phyloP scores from a whole-genome alignment of 2,113 vertebrate species.

The Lontra canadensis region DNA sequence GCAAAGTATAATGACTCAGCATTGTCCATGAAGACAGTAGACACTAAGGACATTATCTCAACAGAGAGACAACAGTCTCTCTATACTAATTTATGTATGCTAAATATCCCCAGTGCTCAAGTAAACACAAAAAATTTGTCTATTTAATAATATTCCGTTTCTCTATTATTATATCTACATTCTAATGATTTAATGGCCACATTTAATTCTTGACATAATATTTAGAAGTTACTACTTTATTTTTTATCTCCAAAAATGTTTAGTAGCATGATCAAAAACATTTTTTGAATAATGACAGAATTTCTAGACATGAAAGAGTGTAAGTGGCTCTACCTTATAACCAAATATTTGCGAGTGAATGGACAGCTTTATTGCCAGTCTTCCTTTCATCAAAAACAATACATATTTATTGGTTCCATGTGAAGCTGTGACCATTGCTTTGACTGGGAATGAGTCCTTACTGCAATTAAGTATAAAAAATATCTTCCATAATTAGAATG shows the following conservation, averaged over 20 bases:
- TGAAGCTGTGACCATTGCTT: not conserved
- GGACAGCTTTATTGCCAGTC: conserved; percentile 77
- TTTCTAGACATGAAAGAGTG: conserved; percentile 21
- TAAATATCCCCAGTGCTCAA: conserved; percentile 54
- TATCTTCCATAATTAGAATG: conserved; percentile 54
- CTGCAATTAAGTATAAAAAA: conserved; percentile 78
- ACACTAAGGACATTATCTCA: conserved; percentile 68
- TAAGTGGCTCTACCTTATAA: conserved; percentile 72
- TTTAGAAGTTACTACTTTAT: not conserved
- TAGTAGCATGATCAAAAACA: not conserved
- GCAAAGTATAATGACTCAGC: conserved; percentile 76
- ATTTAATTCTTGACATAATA: conserved; percentile 1
- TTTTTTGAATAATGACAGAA: not conserved
- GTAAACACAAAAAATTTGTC: conserved; percentile 58
- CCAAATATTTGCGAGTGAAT: conserved; percentile 48
- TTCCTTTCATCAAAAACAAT: conserved; percentile 66
- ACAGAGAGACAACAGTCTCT: conserved; percentile 72
- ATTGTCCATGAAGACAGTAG: conserved; percentile 76
- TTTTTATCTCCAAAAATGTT: not conserved
- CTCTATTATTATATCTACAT: conserved; percentile 48
- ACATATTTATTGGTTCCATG: conserved; percentile 47
- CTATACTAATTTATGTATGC: conserved; percentile 57
- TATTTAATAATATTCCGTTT: conserved; percentile 72
- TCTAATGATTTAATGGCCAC: not conserved
- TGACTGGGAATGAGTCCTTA: not conserved